Evolutionary conservation across 2,888 invertebrate genomes (phyloP).

Genomic region (Exocentrus adspersus): DNA sequence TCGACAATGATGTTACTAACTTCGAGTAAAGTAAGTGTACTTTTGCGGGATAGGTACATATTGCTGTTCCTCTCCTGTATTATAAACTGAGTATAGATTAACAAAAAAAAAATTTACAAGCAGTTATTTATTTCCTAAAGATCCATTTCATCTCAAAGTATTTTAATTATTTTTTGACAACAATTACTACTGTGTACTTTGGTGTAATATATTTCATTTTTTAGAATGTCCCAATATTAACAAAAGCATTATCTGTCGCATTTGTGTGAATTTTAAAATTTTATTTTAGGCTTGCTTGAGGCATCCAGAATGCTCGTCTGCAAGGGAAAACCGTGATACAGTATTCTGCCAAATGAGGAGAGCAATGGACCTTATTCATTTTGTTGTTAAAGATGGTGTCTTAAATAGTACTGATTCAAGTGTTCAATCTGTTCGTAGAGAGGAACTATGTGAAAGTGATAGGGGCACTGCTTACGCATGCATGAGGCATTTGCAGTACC

Average conservation of each 20-base stretch:
- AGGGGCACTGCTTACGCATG: slow-evolving; percentile 82
- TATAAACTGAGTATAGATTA: no score
- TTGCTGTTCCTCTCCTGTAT: no score
- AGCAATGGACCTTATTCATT: slow-evolving; percentile 97
- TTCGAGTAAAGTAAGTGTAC: slow-evolving; percentile 84
- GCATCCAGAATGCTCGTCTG: slow-evolving; percentile 93
- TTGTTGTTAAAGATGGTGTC: slow-evolving; percentile 97
- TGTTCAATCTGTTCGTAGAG: slow-evolving; percentile 62
- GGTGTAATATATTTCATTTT: no score
- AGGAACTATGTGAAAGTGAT: slow-evolving; percentile 71
- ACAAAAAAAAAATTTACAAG: no score
- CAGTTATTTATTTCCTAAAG: no score
- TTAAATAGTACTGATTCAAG: slow-evolving; percentile 65
- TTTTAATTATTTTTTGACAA: no score
- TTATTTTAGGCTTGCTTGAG: slow-evolving; percentile 82
- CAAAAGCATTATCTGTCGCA: neutral
- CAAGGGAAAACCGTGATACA: slow-evolving; percentile 95
- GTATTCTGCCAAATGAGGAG: slow-evolving; percentile 98
- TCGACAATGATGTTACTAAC: slow-evolving; percentile 97
- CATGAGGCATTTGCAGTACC: slow-evolving; percentile 84
- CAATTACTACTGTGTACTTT: no score
- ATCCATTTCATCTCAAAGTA: no score
- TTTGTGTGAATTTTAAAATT: neutral
- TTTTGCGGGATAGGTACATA: no score
- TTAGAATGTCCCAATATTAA: neutral